Evolutionary conservation across 2,888 invertebrate species (phyloP), one percentile per base, ranked within the genome.

Genomic region (Digitonthophagus gazella): DNA sequence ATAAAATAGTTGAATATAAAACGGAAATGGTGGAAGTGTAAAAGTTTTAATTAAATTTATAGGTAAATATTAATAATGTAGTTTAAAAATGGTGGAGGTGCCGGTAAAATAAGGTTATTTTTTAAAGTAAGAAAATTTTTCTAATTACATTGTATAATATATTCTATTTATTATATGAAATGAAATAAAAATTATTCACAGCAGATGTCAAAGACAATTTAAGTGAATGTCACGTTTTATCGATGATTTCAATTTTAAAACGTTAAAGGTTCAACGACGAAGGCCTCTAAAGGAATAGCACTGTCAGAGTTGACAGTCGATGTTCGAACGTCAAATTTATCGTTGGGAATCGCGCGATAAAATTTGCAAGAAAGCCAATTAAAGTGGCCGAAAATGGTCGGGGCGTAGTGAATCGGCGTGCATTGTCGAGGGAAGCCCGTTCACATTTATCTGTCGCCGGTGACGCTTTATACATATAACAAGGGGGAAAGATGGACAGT

Each of bases 401-500:
- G 28, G 28, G 11, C 28, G 8, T 44, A 44, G 28, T 44, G 28
- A 44, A 44, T 44, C 28, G 28, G 28, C 28, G 28, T 44, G 28
- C 28, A 44, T 44, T 44, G 28, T 44, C n/a, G n/a, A n/a, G n/a
- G n/a, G n/a, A n/a, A n/a, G n/a, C n/a, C 6, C 28, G 28, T 61
- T 61, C 61, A 19, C 61, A 61, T 19, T 61, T 61, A 61, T 61
- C 61, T 44, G 28, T 44, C 28, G 28, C 28, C 28, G 28, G 28
- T 44, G 28, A 44, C 28, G 28, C 11, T 44, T 44, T 44, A 44
- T 44, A 44, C 11, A 44, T 44, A 44, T 44, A 44, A 44, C 28
- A 44, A 44, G 11, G 28, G n/a, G 28, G 28, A 44, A 44, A 44
- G 28, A 44, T 11, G 55, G 54, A 68, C 58, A 68, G 65, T 68